phyloP scores from a whole-genome alignment of 2,888 invertebrate genomes.

The Vanessa cardui region DNA sequence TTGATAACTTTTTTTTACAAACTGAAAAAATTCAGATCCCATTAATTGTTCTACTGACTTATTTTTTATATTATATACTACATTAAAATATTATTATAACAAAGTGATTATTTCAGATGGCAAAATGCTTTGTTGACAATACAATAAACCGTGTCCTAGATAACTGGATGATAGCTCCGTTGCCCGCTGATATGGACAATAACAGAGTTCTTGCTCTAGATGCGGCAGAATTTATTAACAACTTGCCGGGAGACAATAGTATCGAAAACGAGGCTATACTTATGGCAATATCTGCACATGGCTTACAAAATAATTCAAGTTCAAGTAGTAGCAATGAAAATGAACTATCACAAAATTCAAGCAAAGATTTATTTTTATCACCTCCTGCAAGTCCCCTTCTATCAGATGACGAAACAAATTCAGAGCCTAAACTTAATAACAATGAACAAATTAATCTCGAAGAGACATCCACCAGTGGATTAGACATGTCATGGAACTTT shows the following conservation, averaged over 20 bases:
- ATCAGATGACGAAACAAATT: constrained; percentile 52
- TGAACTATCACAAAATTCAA: constrained; percentile 36
- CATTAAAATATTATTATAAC: too few relatives aligned
- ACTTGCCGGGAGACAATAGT: constrained; percentile 79
- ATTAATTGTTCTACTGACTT: too few relatives aligned
- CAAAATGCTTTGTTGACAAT: constrained; percentile 86
- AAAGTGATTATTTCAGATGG: constrained; percentile 66
- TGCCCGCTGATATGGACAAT: constrained; percentile 65
- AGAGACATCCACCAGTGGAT: constrained; percentile 49
- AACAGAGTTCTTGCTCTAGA: constrained; percentile 65
- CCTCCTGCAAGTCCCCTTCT: constrained; percentile 53
- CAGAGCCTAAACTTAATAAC: constrained; percentile 38
- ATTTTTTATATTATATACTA: too few relatives aligned
- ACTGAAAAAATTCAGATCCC: too few relatives aligned
- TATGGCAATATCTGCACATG: constrained; percentile 89
- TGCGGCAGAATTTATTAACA: constrained; percentile 80
- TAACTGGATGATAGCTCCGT: constrained; percentile 79
- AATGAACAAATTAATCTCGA: constrained; percentile 41
- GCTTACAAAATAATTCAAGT: constrained; percentile 78
- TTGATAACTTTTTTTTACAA: not conserved
- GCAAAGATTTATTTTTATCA: constrained; percentile 46
- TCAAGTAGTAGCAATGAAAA: constrained; percentile 49
- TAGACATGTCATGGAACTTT: constrained; percentile 55
- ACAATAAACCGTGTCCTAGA: constrained; percentile 87
- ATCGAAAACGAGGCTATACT: constrained; percentile 88